Conservation (phyloP, 2,797 vertebrate genomes). For the Microchirus variegatus region DNA sequence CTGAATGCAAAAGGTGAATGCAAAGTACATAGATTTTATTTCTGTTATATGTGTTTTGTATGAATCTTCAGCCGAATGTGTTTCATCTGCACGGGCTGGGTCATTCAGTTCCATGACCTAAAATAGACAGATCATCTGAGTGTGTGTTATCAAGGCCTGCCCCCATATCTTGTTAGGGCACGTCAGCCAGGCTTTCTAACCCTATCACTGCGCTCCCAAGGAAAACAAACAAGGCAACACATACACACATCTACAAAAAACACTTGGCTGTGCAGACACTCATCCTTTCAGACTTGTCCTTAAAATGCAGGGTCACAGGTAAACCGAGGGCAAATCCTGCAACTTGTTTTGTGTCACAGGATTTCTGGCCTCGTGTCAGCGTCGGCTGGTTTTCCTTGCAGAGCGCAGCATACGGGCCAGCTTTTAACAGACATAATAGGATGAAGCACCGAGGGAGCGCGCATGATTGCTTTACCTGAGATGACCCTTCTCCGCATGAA, state of each 20-base stretch:
- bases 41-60: slow-evolving; percentile 8
- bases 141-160: slow-evolving; percentile 65
- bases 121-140: slow-evolving; percentile 70
- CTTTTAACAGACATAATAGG: slow-evolving; percentile 51
- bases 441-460: slow-evolving; percentile 31
- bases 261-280: slow-evolving; percentile 54
- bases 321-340: slow-evolving; percentile 33
- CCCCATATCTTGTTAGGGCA: slow-evolving; percentile 75
- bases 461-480: slow-evolving; percentile 65
- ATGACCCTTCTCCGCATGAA: slow-evolving; percentile 49
- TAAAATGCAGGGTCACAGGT: slow-evolving; percentile 69
- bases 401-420: slow-evolving; percentile 31
- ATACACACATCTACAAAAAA: slow-evolving; percentile 48
- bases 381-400: slow-evolving; percentile 37
- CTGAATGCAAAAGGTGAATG: slow-evolving; percentile 8
- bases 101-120: slow-evolving; percentile 65
- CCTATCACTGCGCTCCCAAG: slow-evolving; percentile 56
- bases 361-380: slow-evolving; percentile 19
- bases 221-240: slow-evolving; percentile 69
- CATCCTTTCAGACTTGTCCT: slow-evolving; percentile 62
- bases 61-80: slow-evolving; percentile 49
- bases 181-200: slow-evolving; percentile 67
- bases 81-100: slow-evolving; percentile 52
- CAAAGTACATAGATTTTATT: slow-evolving; percentile 11
- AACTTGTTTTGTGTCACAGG: slow-evolving; percentile 37